These are phyloP conservation scores for Odontocolon sp. DNA, from an alignment of 2,888 invertebrate genomes.

Conservation along the genomic window DNA sequence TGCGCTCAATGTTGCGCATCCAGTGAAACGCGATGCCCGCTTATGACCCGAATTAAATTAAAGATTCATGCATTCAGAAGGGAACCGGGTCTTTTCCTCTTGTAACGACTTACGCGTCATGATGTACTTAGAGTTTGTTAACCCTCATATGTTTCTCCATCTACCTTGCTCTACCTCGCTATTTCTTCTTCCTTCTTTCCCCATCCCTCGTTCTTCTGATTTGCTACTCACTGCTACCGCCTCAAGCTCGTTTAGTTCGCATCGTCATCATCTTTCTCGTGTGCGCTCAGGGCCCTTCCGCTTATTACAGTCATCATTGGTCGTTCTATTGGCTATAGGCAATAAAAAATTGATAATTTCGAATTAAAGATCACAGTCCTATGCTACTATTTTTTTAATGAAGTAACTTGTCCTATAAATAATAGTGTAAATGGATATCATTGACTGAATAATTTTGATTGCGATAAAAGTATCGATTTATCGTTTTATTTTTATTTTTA, in stretches of 20 bases:
- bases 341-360: constrained; percentile 3
- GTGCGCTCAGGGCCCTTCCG: neutral
- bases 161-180: constrained; percentile 49
- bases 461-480: too few relatives aligned
- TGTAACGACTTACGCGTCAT: constrained; percentile 63
- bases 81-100: constrained; percentile 37
- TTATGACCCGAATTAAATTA: constrained; percentile 63
- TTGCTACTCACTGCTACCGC: neutral
- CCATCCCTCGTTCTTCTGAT: constrained; percentile 10
- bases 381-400: neutral
- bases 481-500: too few relatives aligned
- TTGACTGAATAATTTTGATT: too few relatives aligned
- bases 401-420: too few relatives aligned
- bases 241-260: constrained; percentile 28
- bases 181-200: constrained; percentile 21
- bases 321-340: constrained; percentile 13
- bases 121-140: constrained; percentile 58
- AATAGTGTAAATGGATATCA: too few relatives aligned
- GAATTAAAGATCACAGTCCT: neutral
- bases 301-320: constrained; percentile 20
- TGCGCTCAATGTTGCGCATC: neutral
- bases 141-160: constrained; percentile 31
- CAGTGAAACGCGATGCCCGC: constrained; percentile 8
- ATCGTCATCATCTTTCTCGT: constrained; percentile 32
- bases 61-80: constrained; percentile 62